Evolutionary conservation across 2,888 invertebrate genomes (phyloP).

Genomic region (Yponomeuta cagnagella): DNA sequence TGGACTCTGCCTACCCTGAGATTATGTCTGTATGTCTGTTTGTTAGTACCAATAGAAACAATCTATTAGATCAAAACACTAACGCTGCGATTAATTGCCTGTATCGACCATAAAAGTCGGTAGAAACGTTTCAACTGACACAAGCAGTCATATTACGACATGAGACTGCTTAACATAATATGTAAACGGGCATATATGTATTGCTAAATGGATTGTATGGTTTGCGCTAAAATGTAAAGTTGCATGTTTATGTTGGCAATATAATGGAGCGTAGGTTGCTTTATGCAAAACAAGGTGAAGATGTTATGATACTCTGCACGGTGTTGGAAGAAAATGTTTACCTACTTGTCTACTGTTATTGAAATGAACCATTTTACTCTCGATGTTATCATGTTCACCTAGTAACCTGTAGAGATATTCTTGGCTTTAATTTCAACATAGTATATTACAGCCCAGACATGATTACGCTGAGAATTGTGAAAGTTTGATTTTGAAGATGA

Average conservation of each 20-base stretch:
- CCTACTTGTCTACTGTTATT: not conserved
- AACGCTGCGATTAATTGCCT: not conserved
- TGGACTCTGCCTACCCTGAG: too few species aligned
- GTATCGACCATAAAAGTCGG: not conserved
- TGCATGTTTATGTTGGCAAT: constrained; percentile 5
- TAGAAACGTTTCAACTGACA: not conserved
- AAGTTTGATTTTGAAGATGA: not conserved
- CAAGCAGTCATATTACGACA: not conserved
- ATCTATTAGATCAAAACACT: not conserved
- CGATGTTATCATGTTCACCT: not conserved
- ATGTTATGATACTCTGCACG: not conserved
- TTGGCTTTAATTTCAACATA: not conserved
- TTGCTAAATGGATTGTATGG: constrained; percentile 2
- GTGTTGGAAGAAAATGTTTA: not conserved
- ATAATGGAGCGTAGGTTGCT: constrained; percentile 10
- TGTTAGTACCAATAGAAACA: too few species aligned
- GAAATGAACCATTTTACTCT: not conserved
- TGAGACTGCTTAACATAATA: not conserved
- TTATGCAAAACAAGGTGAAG: constrained; percentile 4
- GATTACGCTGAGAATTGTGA: not conserved
- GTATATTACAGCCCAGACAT: not conserved
- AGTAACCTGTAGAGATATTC: not conserved
- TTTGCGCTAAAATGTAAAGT: not conserved
- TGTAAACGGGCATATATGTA: not conserved
- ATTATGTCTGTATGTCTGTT: too few species aligned